phyloP scores from a whole-genome alignment of 2,888 invertebrate genomes.

The Margaritifera margaritifera region DNA sequence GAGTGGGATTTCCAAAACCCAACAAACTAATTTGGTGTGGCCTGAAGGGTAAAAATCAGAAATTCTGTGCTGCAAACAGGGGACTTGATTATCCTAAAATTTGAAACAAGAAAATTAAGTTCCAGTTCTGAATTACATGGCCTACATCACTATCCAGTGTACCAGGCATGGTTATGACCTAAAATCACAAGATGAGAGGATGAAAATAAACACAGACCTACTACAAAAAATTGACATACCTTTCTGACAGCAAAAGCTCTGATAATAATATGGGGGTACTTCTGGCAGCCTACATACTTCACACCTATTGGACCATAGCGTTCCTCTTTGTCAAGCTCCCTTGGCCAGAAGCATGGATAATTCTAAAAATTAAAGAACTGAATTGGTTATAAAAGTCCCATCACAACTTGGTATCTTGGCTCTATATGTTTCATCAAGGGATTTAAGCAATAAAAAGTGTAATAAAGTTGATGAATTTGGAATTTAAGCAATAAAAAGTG shows the following conservation, averaged over 20 bases:
- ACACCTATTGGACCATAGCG: conserved; percentile 69
- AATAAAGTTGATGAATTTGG: neutral
- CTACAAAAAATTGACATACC: conserved; percentile 39
- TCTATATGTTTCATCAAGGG: no score
- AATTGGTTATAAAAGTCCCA: no score
- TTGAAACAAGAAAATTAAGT: no score
- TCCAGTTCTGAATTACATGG: neutral
- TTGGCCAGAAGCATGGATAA: conserved; percentile 70
- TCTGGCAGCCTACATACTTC: conserved; percentile 58
- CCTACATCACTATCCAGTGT: neutral
- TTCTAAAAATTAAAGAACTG: conserved; percentile 42
- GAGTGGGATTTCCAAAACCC: no score
- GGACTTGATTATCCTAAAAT: no score
- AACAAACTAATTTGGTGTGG: no score
- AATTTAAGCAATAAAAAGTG: neutral
- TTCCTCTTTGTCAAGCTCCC: conserved; percentile 51
- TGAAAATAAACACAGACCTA: neutral
- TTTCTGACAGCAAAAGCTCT: conserved; percentile 65
- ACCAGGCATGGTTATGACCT: neutral
- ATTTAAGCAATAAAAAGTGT: neutral
- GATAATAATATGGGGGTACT: conserved; percentile 55
- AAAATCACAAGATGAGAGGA: neutral
- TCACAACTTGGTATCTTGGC: no score
- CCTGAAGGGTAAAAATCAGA: no score
- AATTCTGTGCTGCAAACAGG: no score